Evolutionary conservation across 2,888 invertebrate genomes (phyloP).

Genomic region (Oscheius sp.): DNA sequence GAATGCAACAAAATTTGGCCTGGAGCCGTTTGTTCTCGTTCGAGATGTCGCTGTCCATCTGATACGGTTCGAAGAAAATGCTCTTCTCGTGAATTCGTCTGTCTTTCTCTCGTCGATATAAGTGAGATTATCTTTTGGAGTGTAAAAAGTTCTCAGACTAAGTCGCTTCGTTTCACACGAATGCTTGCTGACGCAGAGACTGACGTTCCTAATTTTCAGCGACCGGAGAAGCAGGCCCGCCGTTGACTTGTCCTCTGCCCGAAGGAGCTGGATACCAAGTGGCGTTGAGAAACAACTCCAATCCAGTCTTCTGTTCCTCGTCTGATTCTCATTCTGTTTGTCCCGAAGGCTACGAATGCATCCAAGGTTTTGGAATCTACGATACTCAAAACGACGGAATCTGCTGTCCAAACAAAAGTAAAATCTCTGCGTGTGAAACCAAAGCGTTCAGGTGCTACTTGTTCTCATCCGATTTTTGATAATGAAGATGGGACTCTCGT

Average conservation of each 20-base stretch:
- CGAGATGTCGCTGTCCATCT: slow-evolving; percentile 52
- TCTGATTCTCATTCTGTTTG: slow-evolving; percentile 40
- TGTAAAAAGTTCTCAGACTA: neutral
- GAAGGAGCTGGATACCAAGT: slow-evolving; percentile 64
- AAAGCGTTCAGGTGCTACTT: slow-evolving; percentile 49
- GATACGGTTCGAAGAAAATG: slow-evolving; percentile 50
- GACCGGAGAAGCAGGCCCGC: slow-evolving; percentile 61
- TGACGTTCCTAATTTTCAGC: slow-evolving; percentile 55
- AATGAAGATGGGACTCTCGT: slow-evolving; percentile 50
- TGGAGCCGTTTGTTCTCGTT: slow-evolving; percentile 38
- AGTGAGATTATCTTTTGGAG: slow-evolving; percentile 33
- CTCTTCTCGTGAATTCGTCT: slow-evolving; percentile 49
- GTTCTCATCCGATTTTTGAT: slow-evolving; percentile 51
- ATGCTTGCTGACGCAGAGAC: too few species aligned
- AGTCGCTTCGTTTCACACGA: too few species aligned
- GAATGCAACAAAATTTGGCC: slow-evolving; percentile 47
- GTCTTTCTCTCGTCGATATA: slow-evolving; percentile 53
- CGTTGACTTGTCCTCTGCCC: slow-evolving; percentile 65
- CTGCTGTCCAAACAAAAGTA: slow-evolving; percentile 60
- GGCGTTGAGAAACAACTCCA: slow-evolving; percentile 44
- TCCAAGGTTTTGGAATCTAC: slow-evolving; percentile 51
- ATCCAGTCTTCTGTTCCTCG: slow-evolving; percentile 49
- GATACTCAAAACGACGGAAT: slow-evolving; percentile 51
- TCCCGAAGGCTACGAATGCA: slow-evolving; percentile 60
- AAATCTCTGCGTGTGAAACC: neutral